Conservation (phyloP, 2,113 vertebrate genomes). For the Coturnix japonica region DNA sequence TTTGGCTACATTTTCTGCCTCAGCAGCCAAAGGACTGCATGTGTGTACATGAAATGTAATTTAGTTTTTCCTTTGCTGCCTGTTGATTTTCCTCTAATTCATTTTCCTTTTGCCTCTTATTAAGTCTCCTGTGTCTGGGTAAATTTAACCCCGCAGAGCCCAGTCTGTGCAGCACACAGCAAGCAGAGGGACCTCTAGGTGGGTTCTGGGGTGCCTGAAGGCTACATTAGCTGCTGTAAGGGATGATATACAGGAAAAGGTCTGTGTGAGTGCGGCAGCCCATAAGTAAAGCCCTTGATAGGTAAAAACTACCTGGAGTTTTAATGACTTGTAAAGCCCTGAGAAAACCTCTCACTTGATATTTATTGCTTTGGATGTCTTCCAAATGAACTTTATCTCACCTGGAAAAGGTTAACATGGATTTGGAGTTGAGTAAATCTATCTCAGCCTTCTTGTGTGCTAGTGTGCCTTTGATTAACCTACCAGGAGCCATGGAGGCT, state of each 20-base stretch:
- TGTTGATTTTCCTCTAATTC: slow-evolving; percentile 72
- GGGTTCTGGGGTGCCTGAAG: background rate
- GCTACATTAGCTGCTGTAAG: background rate
- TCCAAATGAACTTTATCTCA: slow-evolving; percentile 46
- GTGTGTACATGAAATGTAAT: slow-evolving; percentile 65
- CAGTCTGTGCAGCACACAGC: background rate
- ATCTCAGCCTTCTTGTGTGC: background rate
- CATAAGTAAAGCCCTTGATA: slow-evolving; percentile 19
- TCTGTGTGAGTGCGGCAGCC: background rate
- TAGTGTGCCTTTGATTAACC: background rate
- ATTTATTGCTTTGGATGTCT: slow-evolving; percentile 63
- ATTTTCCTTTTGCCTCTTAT: slow-evolving; percentile 66
- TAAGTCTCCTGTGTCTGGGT: slow-evolving; percentile 48
- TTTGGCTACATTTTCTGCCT: slow-evolving; percentile 61
- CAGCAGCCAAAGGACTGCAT: slow-evolving; percentile 69
- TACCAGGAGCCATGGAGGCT: background rate
- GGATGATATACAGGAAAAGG: background rate
- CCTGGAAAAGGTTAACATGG: slow-evolving; percentile 50
- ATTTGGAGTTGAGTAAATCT: slow-evolving; percentile 35
- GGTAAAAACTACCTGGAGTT: slow-evolving; percentile 43
- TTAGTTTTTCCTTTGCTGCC: slow-evolving; percentile 70
- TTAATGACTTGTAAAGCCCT: slow-evolving; percentile 60
- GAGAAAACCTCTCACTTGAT: slow-evolving; percentile 12
- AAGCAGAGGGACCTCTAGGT: background rate
- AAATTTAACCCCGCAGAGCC: slow-evolving; percentile 51